These are phyloP conservation scores for Solenodon paradoxus DNA, from an alignment of 2,113 vertebrate genomes.

Conservation along the genomic window DNA sequence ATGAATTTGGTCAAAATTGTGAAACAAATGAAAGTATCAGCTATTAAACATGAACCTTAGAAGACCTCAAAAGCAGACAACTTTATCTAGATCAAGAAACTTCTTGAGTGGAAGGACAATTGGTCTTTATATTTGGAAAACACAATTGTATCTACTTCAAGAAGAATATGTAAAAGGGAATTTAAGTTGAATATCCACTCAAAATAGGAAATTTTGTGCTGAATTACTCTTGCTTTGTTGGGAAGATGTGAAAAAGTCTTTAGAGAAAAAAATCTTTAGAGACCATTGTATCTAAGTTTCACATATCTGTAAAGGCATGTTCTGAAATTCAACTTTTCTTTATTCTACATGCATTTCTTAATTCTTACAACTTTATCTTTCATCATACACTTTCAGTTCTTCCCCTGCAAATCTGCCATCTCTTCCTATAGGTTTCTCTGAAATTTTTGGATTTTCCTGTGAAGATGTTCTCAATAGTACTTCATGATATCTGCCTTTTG, in stretches of 20 bases:
- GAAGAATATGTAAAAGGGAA: background rate
- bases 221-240: slow-evolving; percentile 24
- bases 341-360: background rate
- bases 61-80: background rate
- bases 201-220: background rate
- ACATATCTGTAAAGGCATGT: background rate
- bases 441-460: no score
- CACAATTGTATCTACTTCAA: background rate
- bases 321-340: background rate
- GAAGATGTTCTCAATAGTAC: no score
- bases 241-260: slow-evolving; percentile 3
- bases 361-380: background rate
- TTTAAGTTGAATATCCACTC: slow-evolving; percentile 1
- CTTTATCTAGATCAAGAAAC: background rate
- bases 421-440: background rate
- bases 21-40: background rate
- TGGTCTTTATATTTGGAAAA: background rate
- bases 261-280: no score
- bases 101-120: background rate
- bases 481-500: no score
- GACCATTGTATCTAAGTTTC: background rate
- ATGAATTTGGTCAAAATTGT: background rate
- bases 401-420: no score
- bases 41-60: no score
- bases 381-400: background rate